Conservation (phyloP, 2,888 invertebrate species). For the Tachina grossa region DNA sequence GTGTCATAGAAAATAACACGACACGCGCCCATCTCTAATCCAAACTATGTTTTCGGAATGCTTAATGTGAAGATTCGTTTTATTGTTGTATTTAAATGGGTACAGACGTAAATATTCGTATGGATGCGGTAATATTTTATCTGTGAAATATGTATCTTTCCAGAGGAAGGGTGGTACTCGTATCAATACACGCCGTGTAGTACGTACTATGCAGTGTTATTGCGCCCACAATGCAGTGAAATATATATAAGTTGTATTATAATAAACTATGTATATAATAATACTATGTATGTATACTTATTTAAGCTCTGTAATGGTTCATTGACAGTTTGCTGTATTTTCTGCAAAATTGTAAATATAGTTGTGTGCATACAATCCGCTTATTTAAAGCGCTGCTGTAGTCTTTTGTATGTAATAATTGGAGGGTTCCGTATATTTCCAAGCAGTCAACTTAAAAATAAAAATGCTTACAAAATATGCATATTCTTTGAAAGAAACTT, state of each 20-base stretch:
- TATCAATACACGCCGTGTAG: neutral
- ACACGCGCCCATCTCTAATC: no score
- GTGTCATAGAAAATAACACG: no score
- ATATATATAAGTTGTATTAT: neutral
- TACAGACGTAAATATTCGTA: constrained; percentile 1
- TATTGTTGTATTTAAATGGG: constrained; percentile 3
- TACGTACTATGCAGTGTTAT: neutral
- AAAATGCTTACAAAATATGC: no score
- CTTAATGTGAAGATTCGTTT: constrained; percentile 5
- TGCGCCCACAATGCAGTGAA: constrained; percentile 4
- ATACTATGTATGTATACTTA: no score
- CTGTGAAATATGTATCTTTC: neutral
- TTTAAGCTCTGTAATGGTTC: constrained; percentile 39
- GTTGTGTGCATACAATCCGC: neutral
- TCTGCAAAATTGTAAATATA: neutral
- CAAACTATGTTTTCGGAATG: constrained; percentile 12
- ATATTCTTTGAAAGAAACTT: no score
- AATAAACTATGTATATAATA: no score
- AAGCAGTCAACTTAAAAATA: no score
- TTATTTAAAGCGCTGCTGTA: neutral
- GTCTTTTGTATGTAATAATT: no score
- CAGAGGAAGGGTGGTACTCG: neutral
- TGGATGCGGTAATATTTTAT: constrained; percentile 17
- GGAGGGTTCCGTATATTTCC: no score
- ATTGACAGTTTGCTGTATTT: constrained; percentile 58